Evolutionary conservation across 2,113 vertebrate species (phyloP).

Genomic region (Saccopteryx bilineata): DNA sequence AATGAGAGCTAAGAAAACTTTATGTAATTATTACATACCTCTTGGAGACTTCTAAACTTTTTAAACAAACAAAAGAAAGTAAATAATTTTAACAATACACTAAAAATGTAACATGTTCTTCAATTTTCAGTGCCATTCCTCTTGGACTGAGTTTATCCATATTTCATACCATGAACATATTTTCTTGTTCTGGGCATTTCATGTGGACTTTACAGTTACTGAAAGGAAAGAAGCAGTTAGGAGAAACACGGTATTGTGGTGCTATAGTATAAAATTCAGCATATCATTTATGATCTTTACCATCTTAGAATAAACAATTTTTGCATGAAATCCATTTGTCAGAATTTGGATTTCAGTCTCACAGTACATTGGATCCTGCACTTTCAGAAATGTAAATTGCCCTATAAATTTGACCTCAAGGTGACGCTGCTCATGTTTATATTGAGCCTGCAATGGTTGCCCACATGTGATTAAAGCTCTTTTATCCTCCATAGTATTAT

Average conservation of each 20-base stretch:
- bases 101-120: neutral
- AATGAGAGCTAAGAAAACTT: neutral
- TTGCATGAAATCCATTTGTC: slow-evolving; percentile 30
- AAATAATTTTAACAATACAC: neutral
- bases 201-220: neutral
- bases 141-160: neutral
- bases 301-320: neutral
- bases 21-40: neutral
- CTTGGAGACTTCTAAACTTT: neutral
- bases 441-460: fast-evolving
- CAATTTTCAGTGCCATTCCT: neutral
- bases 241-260: neutral
- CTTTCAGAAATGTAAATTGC: slow-evolving; percentile 25
- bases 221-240: neutral
- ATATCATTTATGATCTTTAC: slow-evolving; percentile 28
- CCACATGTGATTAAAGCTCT: neutral
- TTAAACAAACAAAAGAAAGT: neutral
- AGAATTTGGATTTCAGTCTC: neutral
- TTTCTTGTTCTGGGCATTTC: neutral
- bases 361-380: neutral
- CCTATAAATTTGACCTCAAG: neutral
- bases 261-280: neutral
- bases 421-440: neutral
- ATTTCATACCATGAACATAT: neutral
- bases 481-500: neutral